These are phyloP conservation scores for Drosophila dunni DNA, from an alignment of 1,140 invertebrate genomes.

Conservation along the genomic window DNA sequence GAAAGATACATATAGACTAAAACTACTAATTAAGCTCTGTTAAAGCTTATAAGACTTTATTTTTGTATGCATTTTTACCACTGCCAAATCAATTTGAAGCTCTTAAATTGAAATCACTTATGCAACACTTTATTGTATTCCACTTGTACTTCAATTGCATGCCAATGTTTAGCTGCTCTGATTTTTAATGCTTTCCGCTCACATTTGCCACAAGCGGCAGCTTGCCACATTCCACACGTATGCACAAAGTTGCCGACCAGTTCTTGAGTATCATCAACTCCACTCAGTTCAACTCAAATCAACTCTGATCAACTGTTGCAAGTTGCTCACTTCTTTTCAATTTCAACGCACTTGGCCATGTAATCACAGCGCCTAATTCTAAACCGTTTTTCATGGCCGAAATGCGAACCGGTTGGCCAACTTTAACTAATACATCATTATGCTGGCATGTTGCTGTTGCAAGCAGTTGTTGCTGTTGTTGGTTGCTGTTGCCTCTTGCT, in stretches of 20 bases:
- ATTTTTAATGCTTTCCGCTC: constrained; percentile 9
- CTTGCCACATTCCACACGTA: constrained; percentile 40
- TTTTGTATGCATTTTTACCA: not conserved
- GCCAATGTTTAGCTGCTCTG: constrained; percentile 32
- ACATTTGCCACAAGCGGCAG: constrained; percentile 3
- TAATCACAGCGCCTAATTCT: constrained; percentile 80
- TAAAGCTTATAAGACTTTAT: too few species aligned
- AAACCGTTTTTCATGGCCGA: constrained; percentile 81
- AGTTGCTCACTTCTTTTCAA: constrained; percentile 67
- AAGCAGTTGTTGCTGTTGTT: constrained; percentile 20
- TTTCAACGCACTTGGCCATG: constrained; percentile 59
- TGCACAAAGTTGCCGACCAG: constrained; percentile 40
- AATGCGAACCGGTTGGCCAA: constrained; percentile 79
- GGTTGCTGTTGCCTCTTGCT: constrained; percentile 42
- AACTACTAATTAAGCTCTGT: too few species aligned
- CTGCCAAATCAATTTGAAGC: not conserved
- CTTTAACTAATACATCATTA: constrained; percentile 83
- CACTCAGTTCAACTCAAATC: not conserved
- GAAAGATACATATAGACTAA: not conserved
- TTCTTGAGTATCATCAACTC: not conserved
- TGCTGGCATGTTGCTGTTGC: constrained; percentile 58
- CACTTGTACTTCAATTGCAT: constrained; percentile 28
- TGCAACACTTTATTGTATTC: constrained; percentile 28
- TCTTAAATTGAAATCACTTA: constrained; percentile 28
- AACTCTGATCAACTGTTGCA: constrained; percentile 15